Conservation (phyloP, 2,113 vertebrate genomes). For the Bungarus multicinctus region DNA sequence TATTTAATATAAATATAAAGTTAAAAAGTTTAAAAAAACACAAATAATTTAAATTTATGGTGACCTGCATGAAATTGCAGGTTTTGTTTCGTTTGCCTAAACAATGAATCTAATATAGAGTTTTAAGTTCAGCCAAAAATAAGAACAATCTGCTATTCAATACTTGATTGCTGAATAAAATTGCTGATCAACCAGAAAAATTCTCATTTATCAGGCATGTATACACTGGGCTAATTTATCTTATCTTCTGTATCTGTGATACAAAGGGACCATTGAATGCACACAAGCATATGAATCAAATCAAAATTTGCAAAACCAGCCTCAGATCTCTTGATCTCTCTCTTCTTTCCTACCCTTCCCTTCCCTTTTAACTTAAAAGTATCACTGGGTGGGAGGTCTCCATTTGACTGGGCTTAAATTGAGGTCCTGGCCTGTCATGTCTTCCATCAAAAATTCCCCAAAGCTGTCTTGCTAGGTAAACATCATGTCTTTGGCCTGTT, state of each 20-base stretch:
- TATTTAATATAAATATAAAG: background rate
- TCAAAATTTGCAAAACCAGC: background rate
- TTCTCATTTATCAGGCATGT: background rate
- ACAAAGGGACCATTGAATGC: background rate
- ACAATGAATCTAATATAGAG: conserved; percentile 25
- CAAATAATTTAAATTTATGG: background rate
- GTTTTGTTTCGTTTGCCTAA: conserved; percentile 30
- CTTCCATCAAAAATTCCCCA: background rate
- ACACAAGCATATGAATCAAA: background rate
- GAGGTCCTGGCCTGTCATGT: background rate
- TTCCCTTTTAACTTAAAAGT: background rate
- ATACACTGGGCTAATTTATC: background rate
- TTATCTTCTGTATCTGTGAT: background rate
- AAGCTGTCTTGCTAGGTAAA: background rate
- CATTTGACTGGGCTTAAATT: background rate
- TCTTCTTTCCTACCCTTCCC: background rate
- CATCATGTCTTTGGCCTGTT: background rate
- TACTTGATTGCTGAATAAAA: background rate
- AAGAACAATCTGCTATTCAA: background rate
- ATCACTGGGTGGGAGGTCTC: background rate
- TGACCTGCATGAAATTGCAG: background rate
- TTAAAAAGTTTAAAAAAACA: background rate
- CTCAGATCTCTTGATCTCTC: background rate
- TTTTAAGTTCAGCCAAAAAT: conserved; percentile 6
- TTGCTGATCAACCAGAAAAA: background rate